These are phyloP conservation scores for Cephalopholis sonnerati DNA, from an alignment of 2,113 vertebrate genomes.

Conservation along the genomic window DNA sequence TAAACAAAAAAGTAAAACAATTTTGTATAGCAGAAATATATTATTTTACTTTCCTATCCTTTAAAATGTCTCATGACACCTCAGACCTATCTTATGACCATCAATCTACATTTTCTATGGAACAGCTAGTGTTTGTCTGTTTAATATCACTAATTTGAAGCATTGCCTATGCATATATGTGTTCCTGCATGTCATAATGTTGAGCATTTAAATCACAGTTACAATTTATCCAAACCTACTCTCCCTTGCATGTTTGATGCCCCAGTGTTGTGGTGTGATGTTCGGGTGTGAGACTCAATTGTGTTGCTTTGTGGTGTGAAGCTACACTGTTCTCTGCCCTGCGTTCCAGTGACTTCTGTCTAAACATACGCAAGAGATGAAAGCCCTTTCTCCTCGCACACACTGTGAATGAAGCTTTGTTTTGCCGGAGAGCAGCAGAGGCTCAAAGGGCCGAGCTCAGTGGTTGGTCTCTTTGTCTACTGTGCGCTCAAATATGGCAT, in stretches of 20 bases:
- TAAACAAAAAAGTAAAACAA: not conserved
- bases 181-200: not conserved
- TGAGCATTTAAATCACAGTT: not conserved
- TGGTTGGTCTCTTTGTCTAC: conserved; percentile 71
- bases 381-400: conserved; percentile 74
- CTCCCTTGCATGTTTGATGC: conserved; percentile 17
- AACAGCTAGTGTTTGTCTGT: not conserved
- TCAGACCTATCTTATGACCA: not conserved
- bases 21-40: not conserved
- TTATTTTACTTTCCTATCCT: not conserved
- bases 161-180: not conserved
- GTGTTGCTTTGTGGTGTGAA: conserved; percentile 49
- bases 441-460: conserved; percentile 67
- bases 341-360: conserved; percentile 73
- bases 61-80: not conserved
- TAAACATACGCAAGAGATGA: conserved; percentile 78
- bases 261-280: conserved; percentile 39
- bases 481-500: conserved; percentile 49
- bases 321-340: conserved; percentile 58
- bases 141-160: not conserved
- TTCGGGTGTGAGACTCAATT: conserved; percentile 24
- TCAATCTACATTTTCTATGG: not conserved
- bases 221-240: not conserved
- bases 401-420: conserved; percentile 78
- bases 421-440: conserved; percentile 61